phyloP scores from a whole-genome alignment of 2,888 invertebrate species.

The Lasioglossum oenotherae region DNA sequence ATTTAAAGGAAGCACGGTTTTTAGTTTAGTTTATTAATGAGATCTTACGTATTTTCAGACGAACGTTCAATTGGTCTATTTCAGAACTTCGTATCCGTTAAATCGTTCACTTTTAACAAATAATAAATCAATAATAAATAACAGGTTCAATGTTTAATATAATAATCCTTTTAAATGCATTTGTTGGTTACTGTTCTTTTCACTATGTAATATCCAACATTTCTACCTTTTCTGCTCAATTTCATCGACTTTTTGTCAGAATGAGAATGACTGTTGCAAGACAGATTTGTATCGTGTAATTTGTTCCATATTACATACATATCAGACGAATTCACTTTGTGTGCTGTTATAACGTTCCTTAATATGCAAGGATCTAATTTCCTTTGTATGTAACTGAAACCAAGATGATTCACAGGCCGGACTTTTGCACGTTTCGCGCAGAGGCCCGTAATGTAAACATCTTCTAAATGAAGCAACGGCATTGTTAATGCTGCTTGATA shows the following conservation, averaged over 20 bases:
- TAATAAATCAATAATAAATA: conserved; percentile 42
- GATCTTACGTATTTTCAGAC: conserved; percentile 2
- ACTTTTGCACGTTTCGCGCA: conserved; percentile 88
- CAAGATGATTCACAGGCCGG: conserved; percentile 87
- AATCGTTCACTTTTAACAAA: conserved; percentile 11
- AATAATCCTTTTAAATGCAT: conserved; percentile 52
- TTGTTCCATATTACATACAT: conserved; percentile 84
- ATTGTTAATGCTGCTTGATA: conserved; percentile 89
- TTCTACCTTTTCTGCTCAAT: conserved; percentile 72
- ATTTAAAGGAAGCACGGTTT: conserved; percentile 30
- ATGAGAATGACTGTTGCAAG: conserved; percentile 67
- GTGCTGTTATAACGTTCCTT: conserved; percentile 86
- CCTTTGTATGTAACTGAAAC: conserved; percentile 87
- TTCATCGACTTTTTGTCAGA: conserved; percentile 64
- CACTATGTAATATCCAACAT: conserved; percentile 76
- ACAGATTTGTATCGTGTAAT: conserved; percentile 72
- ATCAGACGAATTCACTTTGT: conserved; percentile 85
- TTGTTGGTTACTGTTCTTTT: conserved; percentile 72
- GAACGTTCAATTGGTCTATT: conserved; percentile 5
- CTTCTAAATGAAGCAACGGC: conserved; percentile 91
- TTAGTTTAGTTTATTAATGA: conserved; percentile 3
- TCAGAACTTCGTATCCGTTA: not conserved
- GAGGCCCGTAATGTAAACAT: conserved; percentile 92
- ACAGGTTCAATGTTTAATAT: conserved; percentile 23
- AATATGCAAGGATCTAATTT: conserved; percentile 85